Conservation (phyloP, 2,113 vertebrate genomes). For the Apteryx mantelli region DNA sequence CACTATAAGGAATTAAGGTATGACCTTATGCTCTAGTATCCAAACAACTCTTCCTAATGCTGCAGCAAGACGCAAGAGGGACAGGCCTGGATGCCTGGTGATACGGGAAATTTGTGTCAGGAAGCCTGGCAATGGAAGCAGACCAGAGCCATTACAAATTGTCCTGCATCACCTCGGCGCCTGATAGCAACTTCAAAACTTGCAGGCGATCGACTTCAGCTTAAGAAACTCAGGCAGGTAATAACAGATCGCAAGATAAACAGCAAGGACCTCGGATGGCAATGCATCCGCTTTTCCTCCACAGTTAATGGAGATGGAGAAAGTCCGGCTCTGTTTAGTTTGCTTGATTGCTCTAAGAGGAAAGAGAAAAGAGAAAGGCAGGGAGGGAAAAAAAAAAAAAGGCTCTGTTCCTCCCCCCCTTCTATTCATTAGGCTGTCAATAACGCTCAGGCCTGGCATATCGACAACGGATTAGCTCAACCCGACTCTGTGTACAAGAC, state of each 20-base stretch:
- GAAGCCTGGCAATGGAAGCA: neutral
- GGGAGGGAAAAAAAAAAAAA: neutral
- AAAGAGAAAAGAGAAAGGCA: slow-evolving; percentile 22
- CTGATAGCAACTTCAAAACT: slow-evolving; percentile 53
- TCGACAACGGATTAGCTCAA: slow-evolving; percentile 77
- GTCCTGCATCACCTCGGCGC: neutral
- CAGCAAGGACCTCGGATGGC: neutral
- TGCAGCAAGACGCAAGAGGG: neutral
- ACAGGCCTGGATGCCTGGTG: neutral
- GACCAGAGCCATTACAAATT: slow-evolving; percentile 33
- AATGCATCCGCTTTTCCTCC: slow-evolving; percentile 22
- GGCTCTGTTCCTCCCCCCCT: neutral
- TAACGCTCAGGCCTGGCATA: slow-evolving; percentile 72
- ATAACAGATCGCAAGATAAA: slow-evolving; percentile 75
- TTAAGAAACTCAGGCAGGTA: slow-evolving; percentile 59
- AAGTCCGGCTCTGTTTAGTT: slow-evolving; percentile 46
- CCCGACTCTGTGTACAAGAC: slow-evolving; percentile 74
- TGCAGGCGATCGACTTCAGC: slow-evolving; percentile 45
- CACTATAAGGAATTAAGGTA: neutral
- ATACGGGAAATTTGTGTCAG: slow-evolving; percentile 40
- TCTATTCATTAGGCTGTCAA: slow-evolving; percentile 80
- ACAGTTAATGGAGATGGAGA: slow-evolving; percentile 19
- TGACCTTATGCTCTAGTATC: neutral
- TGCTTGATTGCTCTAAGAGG: slow-evolving; percentile 60
- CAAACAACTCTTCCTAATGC: slow-evolving; percentile 21